Evolutionary conservation across 2,888 invertebrate species (phyloP), one percentile per base, ranked within the genome.

Genomic region (Apotomis turbidana): DNA sequence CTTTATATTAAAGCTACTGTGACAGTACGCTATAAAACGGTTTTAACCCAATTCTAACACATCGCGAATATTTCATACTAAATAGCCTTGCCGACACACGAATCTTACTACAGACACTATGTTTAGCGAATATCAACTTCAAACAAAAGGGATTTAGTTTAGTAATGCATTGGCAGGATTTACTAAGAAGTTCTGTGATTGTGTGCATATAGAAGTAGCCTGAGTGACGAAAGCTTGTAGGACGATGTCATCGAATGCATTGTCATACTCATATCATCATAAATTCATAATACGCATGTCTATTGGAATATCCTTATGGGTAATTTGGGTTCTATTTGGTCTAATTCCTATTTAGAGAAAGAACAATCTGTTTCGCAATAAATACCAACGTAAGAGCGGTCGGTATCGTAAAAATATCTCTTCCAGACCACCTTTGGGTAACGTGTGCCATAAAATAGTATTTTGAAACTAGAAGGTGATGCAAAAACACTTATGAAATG

Each of bases 21-120:
- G 58, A 51, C 46, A 38, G 6, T 41, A 44, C 41, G 12, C 38
- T 68, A 12, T 57, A 58, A 64, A 64, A 70, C 13, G 57, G 58
- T 13, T 71, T 68, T 55, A 71, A 68, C 64, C 70, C 52, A 66
- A 71, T 73, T 75, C 68, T 64, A 71, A 68, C 60, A 27, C 63
- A 67, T 64, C 68, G 38, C 61, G 55, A 68, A 73, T 73, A 67
- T 59, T 67, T 72, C 67, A 58, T 60, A 63, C 58, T 49, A 0
- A 0, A 62, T 52, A 62, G 52, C 49, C 12, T 49, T 44, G 27
- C 64, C 41, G n/a, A 49, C 38, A 6, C 12, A 51, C 49, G n/a
- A 38, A 46, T 46, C 55, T 44, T 57, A 44, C 55, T 15, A 46
- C 54, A 60, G n/a, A 58, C n/a, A 52, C 36, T 12, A 12, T 15